These are phyloP conservation scores for Calcarius ornatus DNA, from an alignment of 2,113 vertebrate species.

Conservation along the genomic window DNA sequence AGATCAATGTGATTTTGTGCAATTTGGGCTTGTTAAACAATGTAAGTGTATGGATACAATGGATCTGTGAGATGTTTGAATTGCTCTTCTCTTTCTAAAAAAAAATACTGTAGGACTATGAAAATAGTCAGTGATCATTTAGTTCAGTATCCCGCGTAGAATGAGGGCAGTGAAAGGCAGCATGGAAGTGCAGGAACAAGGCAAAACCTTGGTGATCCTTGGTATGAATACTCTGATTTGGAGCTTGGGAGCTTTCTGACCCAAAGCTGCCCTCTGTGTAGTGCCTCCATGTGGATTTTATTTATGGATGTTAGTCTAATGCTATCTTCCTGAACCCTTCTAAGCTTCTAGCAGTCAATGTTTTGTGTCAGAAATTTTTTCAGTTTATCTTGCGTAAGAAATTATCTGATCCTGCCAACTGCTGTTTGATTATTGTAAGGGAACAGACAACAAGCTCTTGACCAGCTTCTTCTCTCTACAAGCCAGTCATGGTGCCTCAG, in stretches of 20 bases:
- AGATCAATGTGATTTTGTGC: background rate
- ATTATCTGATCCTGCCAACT: background rate
- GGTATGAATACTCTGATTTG: background rate
- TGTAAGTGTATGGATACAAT: background rate
- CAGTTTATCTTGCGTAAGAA: background rate
- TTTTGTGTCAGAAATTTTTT: background rate
- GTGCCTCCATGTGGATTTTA: background rate
- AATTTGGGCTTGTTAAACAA: background rate
- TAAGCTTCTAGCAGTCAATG: background rate
- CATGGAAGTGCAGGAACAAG: background rate
- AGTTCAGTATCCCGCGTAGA: fast-evolving
- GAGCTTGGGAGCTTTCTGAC: background rate
- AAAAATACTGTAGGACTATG: background rate
- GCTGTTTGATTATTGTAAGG: background rate
- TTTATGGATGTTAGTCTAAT: background rate
- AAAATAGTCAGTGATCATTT: background rate
- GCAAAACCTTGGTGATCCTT: background rate
- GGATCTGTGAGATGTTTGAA: background rate
- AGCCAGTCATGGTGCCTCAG: background rate
- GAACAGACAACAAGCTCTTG: background rate
- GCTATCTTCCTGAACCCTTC: background rate
- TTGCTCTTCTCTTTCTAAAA: background rate
- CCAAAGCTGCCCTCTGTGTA: background rate
- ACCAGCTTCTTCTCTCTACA: background rate
- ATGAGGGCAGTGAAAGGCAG: background rate